Percentiles rank a stretch among this genome's conserved stretches.
Conservation (phyloP, 2,888 invertebrate genomes). For the Amphimallon solstitiale region DNA sequence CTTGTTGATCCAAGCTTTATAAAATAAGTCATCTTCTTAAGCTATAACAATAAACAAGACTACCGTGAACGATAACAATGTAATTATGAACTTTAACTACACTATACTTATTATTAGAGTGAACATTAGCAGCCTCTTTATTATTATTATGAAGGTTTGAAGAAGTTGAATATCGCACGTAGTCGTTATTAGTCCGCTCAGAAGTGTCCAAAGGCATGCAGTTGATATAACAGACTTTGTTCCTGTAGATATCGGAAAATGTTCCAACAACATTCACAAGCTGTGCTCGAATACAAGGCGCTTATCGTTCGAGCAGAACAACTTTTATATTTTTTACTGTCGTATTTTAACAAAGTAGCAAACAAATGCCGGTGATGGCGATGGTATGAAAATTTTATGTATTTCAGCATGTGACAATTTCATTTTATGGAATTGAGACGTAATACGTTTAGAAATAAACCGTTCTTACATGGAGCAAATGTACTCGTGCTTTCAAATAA, state of each 20-base stretch:
- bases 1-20: too few species aligned
- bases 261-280: constrained; percentile 38
- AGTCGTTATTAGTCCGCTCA: constrained; percentile 17
- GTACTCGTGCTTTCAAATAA: constrained; percentile 14
- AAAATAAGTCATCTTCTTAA: too few species aligned
- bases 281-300: constrained; percentile 37
- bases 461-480: constrained; percentile 7
- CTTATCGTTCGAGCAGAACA: constrained; percentile 37
- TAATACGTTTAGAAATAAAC: constrained; percentile 29
- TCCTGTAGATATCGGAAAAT: constrained; percentile 39
- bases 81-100: not conserved
- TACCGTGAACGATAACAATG: too few species aligned
- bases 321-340: constrained; percentile 42
- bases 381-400: constrained; percentile 38
- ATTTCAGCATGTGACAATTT: constrained; percentile 33
- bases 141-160: constrained; percentile 41
- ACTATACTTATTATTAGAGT: constrained; percentile 8
- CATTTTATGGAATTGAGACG: constrained; percentile 33
- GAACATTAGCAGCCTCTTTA: constrained; percentile 20
- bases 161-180: constrained; percentile 33
- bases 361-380: constrained; percentile 33
- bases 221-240: constrained; percentile 26
- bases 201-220: not conserved
- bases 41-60: too few species aligned
- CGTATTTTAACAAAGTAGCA: constrained; percentile 43